phyloP scores from a whole-genome alignment of 1,140 invertebrate species.

The Penaeus indicus region DNA sequence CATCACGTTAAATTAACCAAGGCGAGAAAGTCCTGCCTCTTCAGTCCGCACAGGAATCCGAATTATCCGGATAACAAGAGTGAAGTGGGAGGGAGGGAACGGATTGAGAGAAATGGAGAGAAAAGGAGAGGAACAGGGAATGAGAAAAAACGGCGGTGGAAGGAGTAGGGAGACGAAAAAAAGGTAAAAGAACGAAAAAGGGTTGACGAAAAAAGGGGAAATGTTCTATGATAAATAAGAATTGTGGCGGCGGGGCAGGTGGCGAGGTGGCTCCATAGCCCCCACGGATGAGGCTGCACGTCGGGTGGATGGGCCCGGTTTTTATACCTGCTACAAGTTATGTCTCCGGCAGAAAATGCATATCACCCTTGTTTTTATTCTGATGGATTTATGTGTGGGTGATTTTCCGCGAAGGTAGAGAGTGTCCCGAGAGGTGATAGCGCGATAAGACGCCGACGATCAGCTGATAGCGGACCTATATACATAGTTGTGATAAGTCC shows the following conservation, averaged over 20 bases:
- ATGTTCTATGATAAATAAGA: conserved; percentile 39
- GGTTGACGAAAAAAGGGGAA: not conserved
- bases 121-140: not conserved
- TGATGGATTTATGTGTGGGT: conserved; percentile 50
- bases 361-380: conserved; percentile 57
- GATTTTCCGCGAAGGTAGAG: conserved; percentile 40
- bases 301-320: conserved; percentile 41
- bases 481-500: conserved; percentile 27
- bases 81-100: not conserved
- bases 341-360: conserved; percentile 52
- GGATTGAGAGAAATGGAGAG: not conserved
- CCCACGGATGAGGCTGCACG: not conserved
- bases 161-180: not conserved
- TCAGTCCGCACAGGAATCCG: too few species aligned
- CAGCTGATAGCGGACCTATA: conserved; percentile 14
- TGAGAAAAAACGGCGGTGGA: not conserved
- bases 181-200: not conserved
- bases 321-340: conserved; percentile 49
- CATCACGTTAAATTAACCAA: too few species aligned
- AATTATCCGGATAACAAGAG: not conserved
- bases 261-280: conserved; percentile 2
- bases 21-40: too few species aligned
- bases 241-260: conserved; percentile 29
- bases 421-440: not conserved
- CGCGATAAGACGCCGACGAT: not conserved